phyloP scores from a whole-genome alignment of 2,888 invertebrate genomes.

The Brachylomia viminalis region DNA sequence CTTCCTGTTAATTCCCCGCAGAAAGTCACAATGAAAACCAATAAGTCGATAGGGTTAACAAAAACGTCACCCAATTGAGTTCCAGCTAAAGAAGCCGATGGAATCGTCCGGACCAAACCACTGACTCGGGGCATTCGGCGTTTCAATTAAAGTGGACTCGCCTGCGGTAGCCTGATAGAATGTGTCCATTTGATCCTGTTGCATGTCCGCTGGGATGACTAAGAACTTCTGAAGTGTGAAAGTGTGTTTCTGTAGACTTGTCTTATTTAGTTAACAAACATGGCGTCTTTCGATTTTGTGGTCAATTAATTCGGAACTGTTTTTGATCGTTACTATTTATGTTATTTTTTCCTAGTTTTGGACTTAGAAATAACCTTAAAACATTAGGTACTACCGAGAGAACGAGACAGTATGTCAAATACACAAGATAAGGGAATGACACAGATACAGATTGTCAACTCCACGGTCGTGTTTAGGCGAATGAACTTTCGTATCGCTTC shows the following conservation, averaged over 20 bases:
- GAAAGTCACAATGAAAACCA: constrained; percentile 26
- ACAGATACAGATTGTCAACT: too few relatives aligned
- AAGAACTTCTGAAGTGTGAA: background rate
- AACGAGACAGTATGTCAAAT: too few relatives aligned
- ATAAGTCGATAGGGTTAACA: constrained; percentile 28
- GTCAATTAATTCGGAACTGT: background rate
- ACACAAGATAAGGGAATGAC: too few relatives aligned
- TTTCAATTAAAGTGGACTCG: constrained; percentile 75
- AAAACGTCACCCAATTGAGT: constrained; percentile 38
- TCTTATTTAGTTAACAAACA: background rate
- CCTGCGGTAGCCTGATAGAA: constrained; percentile 45
- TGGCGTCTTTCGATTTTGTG: background rate
- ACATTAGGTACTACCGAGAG: too few relatives aligned
- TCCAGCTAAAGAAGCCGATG: constrained; percentile 35
- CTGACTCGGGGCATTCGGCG: constrained; percentile 68
- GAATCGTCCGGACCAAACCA: constrained; percentile 25
- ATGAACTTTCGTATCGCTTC: too few relatives aligned
- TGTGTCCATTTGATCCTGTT: constrained; percentile 27
- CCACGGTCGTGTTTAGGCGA: too few relatives aligned
- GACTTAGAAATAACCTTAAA: too few relatives aligned
- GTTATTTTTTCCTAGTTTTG: too few relatives aligned
- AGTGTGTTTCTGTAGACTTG: background rate
- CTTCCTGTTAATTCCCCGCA: background rate
- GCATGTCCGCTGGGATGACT: background rate
- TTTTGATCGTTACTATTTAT: background rate